These are phyloP conservation scores for Astatoreochromis straeleni DNA, from an alignment of 2,113 vertebrate species.

Conservation along the genomic window DNA sequence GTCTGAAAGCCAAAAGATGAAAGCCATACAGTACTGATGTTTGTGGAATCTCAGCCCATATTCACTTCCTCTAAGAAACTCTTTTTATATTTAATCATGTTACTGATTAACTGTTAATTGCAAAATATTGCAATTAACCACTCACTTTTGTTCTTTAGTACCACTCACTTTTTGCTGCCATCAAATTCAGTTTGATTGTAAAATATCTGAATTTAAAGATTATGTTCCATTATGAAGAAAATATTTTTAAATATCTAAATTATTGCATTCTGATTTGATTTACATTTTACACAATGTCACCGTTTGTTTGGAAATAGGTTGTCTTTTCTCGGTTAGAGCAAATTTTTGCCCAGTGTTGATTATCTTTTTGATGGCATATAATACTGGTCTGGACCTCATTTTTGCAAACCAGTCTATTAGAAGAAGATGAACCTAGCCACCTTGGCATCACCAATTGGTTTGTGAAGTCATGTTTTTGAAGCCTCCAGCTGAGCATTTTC, in stretches of 20 bases:
- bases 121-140: not conserved
- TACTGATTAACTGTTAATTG: not conserved
- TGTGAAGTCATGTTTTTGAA: not conserved
- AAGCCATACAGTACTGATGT: not conserved
- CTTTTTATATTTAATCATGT: not conserved
- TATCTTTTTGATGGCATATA: not conserved
- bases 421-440: not conserved
- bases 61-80: not conserved
- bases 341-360: not conserved
- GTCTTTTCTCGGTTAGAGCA: not conserved
- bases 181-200: not conserved
- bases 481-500: not conserved
- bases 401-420: rapidly evolving
- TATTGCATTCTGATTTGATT: not conserved
- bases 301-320: not conserved
- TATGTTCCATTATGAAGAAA: not conserved
- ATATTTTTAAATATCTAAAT: not conserved
- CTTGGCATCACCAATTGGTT: not conserved
- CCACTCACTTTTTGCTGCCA: not conserved
- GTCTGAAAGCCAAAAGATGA: not conserved
- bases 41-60: not conserved
- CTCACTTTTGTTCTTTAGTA: rapidly evolving
- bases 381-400: not conserved
- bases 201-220: not conserved
- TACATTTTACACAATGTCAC: not conserved